Percentiles rank a stretch among this genome's conserved stretches.
These are phyloP conservation scores for Chaetogeoica ovagalla DNA, from an alignment of 2,888 invertebrate genomes.

Conservation along the genomic window DNA sequence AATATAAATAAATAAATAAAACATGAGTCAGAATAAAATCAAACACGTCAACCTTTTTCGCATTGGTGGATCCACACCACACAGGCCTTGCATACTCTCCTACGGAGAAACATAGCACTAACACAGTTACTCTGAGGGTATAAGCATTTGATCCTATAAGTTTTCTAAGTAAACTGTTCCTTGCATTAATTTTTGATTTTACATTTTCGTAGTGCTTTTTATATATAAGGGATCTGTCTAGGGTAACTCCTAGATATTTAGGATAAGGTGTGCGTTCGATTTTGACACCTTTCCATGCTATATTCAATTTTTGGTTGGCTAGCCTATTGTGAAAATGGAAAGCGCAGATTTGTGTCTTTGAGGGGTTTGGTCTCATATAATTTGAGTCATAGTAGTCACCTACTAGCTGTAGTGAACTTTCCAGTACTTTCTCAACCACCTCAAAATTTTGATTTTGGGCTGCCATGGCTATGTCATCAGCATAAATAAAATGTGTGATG, in stretches of 20 bases:
- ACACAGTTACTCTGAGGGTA: constrained; percentile 41
- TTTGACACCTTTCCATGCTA: constrained; percentile 36
- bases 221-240: constrained; percentile 55
- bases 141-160: constrained; percentile 52
- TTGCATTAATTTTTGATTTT: constrained; percentile 51
- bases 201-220: constrained; percentile 54
- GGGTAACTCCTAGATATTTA: constrained; percentile 55
- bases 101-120: constrained; percentile 51
- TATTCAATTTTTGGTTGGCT: constrained; percentile 34
- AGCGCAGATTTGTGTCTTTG: constrained; percentile 22
- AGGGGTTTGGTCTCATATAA: constrained; percentile 26
- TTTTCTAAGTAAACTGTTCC: constrained; percentile 54
- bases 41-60: constrained; percentile 44
- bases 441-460: constrained; percentile 12
- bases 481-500: constrained; percentile 16
- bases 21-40: too few species aligned
- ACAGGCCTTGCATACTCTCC: constrained; percentile 52
- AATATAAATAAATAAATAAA: too few species aligned
- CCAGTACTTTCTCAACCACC: constrained; percentile 23
- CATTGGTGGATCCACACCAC: constrained; percentile 42
- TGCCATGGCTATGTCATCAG: constrained; percentile 27
- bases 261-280: constrained; percentile 43
- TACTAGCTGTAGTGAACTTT: neutral
- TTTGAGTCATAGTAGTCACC: neutral
- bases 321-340: constrained; percentile 50